Percentiles rank a stretch among this genome's conserved stretches.
Conservation (phyloP, 2,888 invertebrate species). For the Drosophila melanosoma region DNA sequence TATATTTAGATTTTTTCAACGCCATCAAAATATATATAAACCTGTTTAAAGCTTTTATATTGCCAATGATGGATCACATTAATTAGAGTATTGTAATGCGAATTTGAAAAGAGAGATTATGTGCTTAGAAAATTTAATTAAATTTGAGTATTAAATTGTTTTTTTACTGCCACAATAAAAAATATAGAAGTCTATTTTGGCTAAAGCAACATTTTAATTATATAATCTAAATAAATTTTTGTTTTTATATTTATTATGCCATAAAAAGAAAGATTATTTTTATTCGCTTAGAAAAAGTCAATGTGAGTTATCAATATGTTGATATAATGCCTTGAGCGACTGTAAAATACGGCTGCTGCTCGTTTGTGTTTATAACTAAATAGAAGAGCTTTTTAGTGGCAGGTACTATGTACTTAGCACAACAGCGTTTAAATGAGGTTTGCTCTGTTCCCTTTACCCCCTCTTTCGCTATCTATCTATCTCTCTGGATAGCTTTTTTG, state of each 20-base stretch:
- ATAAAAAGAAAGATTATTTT: conserved; percentile 1
- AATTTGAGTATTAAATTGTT: neutral
- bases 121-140: too few species aligned
- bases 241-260: neutral
- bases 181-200: neutral
- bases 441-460: conserved; percentile 12
- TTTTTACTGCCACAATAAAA: neutral
- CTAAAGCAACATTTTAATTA: neutral
- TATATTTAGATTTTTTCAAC: neutral
- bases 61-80: too few species aligned
- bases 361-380: conserved; percentile 64
- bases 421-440: conserved; percentile 68
- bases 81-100: too few species aligned
- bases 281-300: neutral
- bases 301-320: neutral
- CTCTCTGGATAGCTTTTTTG: conserved; percentile 45
- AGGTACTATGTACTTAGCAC: conserved; percentile 64
- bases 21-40: too few species aligned
- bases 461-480: neutral
- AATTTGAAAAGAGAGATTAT: too few species aligned
- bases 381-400: conserved; percentile 66
- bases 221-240: neutral
- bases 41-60: too few species aligned
- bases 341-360: conserved; percentile 29
- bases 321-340: conserved; percentile 18